Evolutionary conservation across 2,797 vertebrate species (phyloP).

Genomic region (Gallinago nigripennis): DNA sequence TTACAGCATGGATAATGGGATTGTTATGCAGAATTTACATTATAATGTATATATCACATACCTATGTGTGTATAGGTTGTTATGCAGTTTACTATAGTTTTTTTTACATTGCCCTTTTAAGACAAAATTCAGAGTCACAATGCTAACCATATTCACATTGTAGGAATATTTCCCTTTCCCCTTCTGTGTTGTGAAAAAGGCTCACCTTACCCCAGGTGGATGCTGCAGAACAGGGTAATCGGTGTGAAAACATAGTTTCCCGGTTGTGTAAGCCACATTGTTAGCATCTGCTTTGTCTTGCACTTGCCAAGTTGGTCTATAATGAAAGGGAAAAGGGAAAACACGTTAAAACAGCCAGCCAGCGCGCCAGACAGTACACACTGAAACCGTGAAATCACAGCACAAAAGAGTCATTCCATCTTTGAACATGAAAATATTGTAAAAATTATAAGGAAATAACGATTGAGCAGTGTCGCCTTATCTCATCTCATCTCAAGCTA

Average conservation of each 20-base stretch:
- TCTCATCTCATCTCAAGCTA: neutral
- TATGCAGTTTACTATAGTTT: neutral
- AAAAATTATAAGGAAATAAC: neutral
- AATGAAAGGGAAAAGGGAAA: constrained; percentile 47
- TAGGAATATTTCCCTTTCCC: neutral
- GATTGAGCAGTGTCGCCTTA: neutral
- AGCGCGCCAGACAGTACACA: neutral
- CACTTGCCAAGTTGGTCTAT: constrained; percentile 92
- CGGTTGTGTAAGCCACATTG: constrained; percentile 93
- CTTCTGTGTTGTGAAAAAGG: neutral
- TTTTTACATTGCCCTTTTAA: neutral
- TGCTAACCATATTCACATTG: rapidly evolving
- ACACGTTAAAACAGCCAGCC: constrained; percentile 18
- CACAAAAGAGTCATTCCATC: neutral
- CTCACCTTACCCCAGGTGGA: constrained; percentile 90
- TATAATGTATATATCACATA: neutral
- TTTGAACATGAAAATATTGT: neutral
- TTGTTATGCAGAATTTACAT: neutral
- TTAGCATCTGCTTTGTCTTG: constrained; percentile 92
- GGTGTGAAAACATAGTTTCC: constrained; percentile 88
- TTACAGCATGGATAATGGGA: neutral
- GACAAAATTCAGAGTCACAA: neutral
- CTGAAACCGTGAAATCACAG: neutral
- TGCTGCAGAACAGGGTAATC: constrained; percentile 92
- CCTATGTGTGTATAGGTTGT: neutral